Conservation (phyloP, 2,888 invertebrate species). For the Dolichomitus sp. region DNA sequence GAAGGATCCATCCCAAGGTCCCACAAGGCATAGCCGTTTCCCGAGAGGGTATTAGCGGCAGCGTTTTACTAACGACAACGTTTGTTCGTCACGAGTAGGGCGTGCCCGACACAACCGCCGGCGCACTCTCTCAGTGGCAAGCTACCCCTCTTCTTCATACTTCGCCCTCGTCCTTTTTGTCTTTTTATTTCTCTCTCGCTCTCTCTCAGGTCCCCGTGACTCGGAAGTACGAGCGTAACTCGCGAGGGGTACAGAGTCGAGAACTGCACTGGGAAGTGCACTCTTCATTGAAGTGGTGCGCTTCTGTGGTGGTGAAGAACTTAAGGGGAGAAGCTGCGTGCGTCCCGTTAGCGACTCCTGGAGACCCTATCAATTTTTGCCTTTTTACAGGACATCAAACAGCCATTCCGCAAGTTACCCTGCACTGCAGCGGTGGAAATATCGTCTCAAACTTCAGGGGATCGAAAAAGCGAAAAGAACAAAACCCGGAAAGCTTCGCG, state of each 20-base stretch:
- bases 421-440: background rate
- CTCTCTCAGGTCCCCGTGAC: slow-evolving; percentile 9
- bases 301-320: slow-evolving; percentile 45
- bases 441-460: slow-evolving; percentile 12
- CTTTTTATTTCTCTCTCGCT: slow-evolving; percentile 40
- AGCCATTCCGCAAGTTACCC: background rate
- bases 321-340: slow-evolving; percentile 33
- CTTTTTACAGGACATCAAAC: slow-evolving; percentile 43
- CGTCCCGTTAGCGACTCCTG: slow-evolving; percentile 46
- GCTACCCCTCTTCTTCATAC: background rate
- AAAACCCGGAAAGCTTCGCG: background rate
- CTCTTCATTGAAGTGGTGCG: slow-evolving; percentile 65
- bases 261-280: slow-evolving; percentile 67
- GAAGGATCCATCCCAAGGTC: background rate
- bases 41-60: slow-evolving; percentile 53
- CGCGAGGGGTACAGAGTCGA: slow-evolving; percentile 24
- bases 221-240: slow-evolving; percentile 33
- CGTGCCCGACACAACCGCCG: slow-evolving; percentile 31
- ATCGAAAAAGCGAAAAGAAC: background rate
- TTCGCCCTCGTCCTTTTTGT: slow-evolving; percentile 29
- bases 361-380: slow-evolving; percentile 53
- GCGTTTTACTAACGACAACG: slow-evolving; percentile 57
- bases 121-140: background rate
- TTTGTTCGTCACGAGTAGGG: slow-evolving; percentile 63
- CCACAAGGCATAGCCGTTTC: slow-evolving; percentile 24